A percentile compares a stretch with the other conserved stretches of the same genome.
Conservation (phyloP, 2,797 vertebrate species). For the Sciurus carolinensis region DNA sequence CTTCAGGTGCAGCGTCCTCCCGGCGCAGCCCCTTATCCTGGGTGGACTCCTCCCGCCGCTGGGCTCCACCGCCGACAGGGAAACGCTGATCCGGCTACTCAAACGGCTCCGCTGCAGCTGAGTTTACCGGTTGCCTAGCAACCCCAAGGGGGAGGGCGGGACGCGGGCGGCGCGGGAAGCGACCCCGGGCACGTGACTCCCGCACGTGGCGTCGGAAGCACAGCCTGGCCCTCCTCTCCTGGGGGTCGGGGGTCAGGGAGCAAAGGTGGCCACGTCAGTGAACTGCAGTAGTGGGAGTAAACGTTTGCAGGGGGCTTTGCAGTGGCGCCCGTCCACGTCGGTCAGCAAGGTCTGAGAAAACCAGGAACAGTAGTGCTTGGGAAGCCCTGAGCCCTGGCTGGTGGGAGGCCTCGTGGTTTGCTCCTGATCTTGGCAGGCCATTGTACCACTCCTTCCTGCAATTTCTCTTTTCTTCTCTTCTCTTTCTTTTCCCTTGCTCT, state of each 20-base stretch:
- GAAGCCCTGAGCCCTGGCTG: neutral
- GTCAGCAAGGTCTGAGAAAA: neutral
- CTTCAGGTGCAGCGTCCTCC: neutral
- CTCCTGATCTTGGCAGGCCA: neutral
- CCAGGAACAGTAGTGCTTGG: neutral
- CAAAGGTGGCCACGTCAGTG: neutral
- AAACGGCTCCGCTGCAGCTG: conserved; percentile 63
- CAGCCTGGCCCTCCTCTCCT: accelerated
- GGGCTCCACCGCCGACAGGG: neutral
- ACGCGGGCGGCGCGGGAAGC: accelerated
- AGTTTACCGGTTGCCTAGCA: conserved; percentile 83
- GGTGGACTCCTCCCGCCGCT: neutral
- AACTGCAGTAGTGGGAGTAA: accelerated
- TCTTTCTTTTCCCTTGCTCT: too few species aligned
- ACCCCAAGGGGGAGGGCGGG: neutral
- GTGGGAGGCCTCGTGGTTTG: neutral
- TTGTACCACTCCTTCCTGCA: neutral
- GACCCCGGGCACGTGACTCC: conserved; percentile 52
- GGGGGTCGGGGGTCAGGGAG: neutral
- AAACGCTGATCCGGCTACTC: accelerated
- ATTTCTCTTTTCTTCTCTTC: too few species aligned
- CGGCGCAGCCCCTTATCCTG: neutral
- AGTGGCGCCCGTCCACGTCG: neutral
- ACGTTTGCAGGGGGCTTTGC: neutral
- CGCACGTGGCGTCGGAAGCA: accelerated